Evolutionary conservation across 1,140 invertebrate species (phyloP).

Genomic region (Varroa destructor): DNA sequence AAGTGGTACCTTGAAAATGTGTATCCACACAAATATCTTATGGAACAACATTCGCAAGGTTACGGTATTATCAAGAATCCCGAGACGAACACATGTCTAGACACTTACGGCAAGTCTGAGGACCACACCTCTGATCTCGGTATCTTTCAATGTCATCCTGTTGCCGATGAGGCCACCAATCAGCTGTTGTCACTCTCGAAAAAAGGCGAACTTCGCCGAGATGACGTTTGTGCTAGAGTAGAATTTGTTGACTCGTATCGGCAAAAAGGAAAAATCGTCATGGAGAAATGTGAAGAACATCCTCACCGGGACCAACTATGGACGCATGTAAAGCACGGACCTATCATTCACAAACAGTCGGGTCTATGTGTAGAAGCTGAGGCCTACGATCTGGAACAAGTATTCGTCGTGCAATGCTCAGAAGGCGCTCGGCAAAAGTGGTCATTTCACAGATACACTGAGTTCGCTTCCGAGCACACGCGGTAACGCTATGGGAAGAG

Average conservation of each 20-base stretch:
- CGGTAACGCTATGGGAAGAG: not conserved
- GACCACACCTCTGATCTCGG: conserved; percentile 55
- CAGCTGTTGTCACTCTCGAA: conserved; percentile 51
- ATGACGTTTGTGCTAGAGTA: conserved; percentile 57
- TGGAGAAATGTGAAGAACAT: conserved; percentile 34
- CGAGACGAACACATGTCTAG: conserved; percentile 54
- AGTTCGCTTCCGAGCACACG: conserved; percentile 8
- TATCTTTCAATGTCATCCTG: conserved; percentile 51
- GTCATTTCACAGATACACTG: not conserved
- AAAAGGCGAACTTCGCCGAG: conserved; percentile 56
- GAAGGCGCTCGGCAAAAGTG: conserved; percentile 1
- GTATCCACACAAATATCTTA: conserved; percentile 78
- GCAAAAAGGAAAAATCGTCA: conserved; percentile 44
- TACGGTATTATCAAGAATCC: conserved; percentile 52
- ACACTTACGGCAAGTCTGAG: conserved; percentile 60
- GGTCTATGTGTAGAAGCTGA: conserved; percentile 38
- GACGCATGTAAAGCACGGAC: conserved; percentile 42
- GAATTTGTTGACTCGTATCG: conserved; percentile 35
- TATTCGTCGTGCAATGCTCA: not conserved
- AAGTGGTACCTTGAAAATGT: conserved; percentile 95
- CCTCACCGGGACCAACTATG: conserved; percentile 47
- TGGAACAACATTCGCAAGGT: conserved; percentile 59
- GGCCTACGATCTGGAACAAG: not conserved
- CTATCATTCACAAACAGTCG: conserved; percentile 36
- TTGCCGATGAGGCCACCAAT: conserved; percentile 30